Evolutionary conservation across 2,797 vertebrate species (phyloP).

Genomic region (Loriculus beryllinus): DNA sequence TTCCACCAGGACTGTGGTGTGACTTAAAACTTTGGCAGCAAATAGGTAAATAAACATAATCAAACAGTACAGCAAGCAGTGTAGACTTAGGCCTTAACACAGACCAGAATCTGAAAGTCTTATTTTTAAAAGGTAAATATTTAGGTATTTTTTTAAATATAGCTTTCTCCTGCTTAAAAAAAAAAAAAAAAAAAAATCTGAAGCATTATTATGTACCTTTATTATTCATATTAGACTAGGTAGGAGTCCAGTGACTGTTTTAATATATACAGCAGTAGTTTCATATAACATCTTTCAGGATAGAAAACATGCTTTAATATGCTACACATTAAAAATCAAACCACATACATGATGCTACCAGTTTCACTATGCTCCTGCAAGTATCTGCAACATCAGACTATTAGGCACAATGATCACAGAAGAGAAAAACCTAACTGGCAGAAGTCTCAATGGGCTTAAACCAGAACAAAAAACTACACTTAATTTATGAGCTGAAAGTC

Average conservation of each 20-base stretch:
- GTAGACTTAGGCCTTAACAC: neutral
- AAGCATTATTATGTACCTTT: neutral
- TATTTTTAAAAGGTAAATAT: neutral
- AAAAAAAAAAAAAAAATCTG: no score
- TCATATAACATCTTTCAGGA: neutral
- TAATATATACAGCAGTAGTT: slow-evolving; percentile 9
- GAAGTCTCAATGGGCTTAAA: slow-evolving; percentile 48
- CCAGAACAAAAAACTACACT: slow-evolving; percentile 51
- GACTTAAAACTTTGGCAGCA: slow-evolving; percentile 15
- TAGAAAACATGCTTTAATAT: slow-evolving; percentile 57
- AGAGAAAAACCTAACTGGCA: slow-evolving; percentile 55
- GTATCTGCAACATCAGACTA: slow-evolving; percentile 57
- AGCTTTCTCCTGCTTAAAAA: neutral
- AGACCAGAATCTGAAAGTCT: neutral
- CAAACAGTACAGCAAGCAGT: neutral
- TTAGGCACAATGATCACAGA: slow-evolving; percentile 41
- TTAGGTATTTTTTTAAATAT: neutral
- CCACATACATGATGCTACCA: slow-evolving; percentile 64
- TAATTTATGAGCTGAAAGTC: slow-evolving; percentile 53
- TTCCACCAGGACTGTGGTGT: neutral
- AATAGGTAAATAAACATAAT: slow-evolving; percentile 22
- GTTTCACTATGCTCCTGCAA: slow-evolving; percentile 52
- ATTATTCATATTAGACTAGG: slow-evolving; percentile 21
- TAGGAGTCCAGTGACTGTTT: neutral
- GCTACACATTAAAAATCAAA: slow-evolving; percentile 59